phyloP scores from a whole-genome alignment of 2,113 vertebrate species.

The Salminus brasiliensis region DNA sequence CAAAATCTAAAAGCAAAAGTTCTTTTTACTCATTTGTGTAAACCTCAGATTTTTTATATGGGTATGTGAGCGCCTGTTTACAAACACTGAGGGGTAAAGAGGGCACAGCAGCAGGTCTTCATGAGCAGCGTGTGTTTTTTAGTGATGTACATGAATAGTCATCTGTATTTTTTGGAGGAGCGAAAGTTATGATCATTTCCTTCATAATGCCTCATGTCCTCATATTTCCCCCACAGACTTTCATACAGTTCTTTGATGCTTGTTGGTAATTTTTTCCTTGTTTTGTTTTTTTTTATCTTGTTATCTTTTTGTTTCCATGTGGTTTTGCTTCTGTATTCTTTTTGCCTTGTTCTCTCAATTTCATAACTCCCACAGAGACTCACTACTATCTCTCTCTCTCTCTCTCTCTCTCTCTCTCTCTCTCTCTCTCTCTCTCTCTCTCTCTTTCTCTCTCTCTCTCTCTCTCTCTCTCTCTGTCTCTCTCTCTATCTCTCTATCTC shows the following conservation, averaged over 20 bases:
- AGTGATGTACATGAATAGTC: neutral
- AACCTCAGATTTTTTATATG: no score
- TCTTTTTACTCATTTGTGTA: no score
- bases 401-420: neutral
- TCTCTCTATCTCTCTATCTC: conserved; percentile 1
- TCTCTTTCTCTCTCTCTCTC: neutral
- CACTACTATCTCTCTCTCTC: neutral
- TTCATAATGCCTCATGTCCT: neutral
- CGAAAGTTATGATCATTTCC: neutral
- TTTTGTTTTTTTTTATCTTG: no score
- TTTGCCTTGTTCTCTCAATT: conserved; percentile 6
- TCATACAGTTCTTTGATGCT: neutral
- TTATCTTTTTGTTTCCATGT: neutral
- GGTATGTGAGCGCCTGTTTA: neutral
- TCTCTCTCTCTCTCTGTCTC: neutral
- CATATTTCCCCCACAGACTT: neutral
- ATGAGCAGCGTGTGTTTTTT: neutral
- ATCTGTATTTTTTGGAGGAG: neutral
- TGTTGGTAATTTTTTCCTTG: neutral
- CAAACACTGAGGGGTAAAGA: neutral
- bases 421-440: neutral
- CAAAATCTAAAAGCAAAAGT: no score
- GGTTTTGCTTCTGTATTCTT: neutral
- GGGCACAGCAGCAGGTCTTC: neutral
- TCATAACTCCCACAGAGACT: neutral